Evolutionary conservation across 1,140 invertebrate species (phyloP).

Genomic region (Eurosta solidaginis): DNA sequence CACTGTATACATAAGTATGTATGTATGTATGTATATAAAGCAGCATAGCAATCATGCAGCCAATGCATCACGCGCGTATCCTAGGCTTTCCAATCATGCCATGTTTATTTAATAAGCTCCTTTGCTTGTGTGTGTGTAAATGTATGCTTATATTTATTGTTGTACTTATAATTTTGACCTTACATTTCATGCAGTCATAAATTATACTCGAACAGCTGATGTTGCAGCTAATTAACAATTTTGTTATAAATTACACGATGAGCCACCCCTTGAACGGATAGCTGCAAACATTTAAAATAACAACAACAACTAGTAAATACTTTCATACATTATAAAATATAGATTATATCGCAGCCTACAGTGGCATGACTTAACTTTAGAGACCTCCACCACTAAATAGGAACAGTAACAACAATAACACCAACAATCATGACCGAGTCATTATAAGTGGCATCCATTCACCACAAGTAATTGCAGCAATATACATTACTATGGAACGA

Average conservation of each 20-base stretch:
- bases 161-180: slow-evolving; percentile 27
- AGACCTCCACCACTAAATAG: slow-evolving; percentile 8
- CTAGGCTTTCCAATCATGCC: not conserved
- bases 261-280: slow-evolving; percentile 9
- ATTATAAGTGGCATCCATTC: slow-evolving; percentile 8
- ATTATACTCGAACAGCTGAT: slow-evolving; percentile 39
- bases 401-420: not conserved
- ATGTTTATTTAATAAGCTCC: not conserved
- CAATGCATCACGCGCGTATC: slow-evolving; percentile 11
- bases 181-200: slow-evolving; percentile 31
- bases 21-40: not conserved
- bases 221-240: slow-evolving; percentile 59
- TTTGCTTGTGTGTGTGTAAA: not conserved
- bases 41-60: not conserved
- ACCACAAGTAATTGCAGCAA: slow-evolving; percentile 16
- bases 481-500: not conserved
- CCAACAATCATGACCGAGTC: too few relatives aligned
- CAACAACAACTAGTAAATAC: not conserved
- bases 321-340: not conserved
- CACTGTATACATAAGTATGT: too few relatives aligned
- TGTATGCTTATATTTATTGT: not conserved
- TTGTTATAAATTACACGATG: slow-evolving; percentile 56
- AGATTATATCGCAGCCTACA: slow-evolving; percentile 4
- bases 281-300: not conserved
- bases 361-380: not conserved